Percentiles rank a stretch among this genome's conserved stretches.
phyloP scores from a whole-genome alignment of 1,140 invertebrate species.

The Chrysomallon squamiferum region DNA sequence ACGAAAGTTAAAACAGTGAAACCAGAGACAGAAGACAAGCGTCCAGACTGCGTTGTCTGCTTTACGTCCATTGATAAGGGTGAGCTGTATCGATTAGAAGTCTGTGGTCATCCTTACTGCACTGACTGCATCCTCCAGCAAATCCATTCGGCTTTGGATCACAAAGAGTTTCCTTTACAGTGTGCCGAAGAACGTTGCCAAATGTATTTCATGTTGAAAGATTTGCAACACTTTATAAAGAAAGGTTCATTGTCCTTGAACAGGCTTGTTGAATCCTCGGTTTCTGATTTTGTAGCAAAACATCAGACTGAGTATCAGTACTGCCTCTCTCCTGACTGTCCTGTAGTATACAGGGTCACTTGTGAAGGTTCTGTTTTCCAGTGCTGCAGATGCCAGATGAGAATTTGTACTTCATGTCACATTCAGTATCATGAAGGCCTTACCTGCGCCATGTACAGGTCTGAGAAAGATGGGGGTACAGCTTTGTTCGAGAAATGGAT shows the following conservation, averaged over 20 bases:
- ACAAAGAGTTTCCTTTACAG: constrained; percentile 34
- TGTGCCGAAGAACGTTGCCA: constrained; percentile 44
- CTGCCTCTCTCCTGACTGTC: constrained; percentile 49
- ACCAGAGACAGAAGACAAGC: background rate
- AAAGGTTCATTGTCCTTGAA: constrained; percentile 9
- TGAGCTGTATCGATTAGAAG: constrained; percentile 43
- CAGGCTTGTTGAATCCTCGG: constrained; percentile 22
- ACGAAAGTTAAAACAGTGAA: background rate
- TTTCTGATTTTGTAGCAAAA: constrained; percentile 24
- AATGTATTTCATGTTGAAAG: constrained; percentile 28
- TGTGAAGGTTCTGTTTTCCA: constrained; percentile 21
- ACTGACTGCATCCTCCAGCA: constrained; percentile 35
- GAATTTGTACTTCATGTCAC: constrained; percentile 44
- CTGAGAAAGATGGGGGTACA: constrained; percentile 3
- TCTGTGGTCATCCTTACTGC: constrained; percentile 56
- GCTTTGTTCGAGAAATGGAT: constrained; percentile 24
- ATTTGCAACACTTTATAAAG: constrained; percentile 26
- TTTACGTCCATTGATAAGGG: constrained; percentile 34
- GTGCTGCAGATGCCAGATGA: constrained; percentile 35
- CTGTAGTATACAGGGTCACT: constrained; percentile 38
- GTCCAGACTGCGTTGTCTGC: constrained; percentile 50
- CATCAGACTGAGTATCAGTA: constrained; percentile 33
- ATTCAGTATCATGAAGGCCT: constrained; percentile 40
- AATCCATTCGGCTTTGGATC: constrained; percentile 19
- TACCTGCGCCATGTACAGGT: constrained; percentile 38